Conservation (phyloP, 1,140 invertebrate genomes). For the Drosophila ambigua region DNA sequence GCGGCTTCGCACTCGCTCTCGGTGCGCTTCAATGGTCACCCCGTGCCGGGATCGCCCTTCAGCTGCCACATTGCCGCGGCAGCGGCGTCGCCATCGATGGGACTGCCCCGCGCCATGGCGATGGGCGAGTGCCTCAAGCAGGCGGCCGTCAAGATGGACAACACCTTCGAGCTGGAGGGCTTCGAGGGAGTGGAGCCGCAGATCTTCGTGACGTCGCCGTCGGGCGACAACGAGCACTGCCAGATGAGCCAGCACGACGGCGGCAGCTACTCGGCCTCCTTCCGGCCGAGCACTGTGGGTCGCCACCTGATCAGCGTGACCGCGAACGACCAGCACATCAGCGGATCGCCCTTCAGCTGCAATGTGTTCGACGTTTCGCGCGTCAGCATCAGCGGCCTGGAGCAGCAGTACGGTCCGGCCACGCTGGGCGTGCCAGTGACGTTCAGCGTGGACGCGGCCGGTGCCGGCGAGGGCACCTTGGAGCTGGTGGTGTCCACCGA, state of each 20-base stretch:
- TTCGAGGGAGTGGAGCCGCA: slow-evolving; percentile 86
- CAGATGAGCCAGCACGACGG: slow-evolving; percentile 86
- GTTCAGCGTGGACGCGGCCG: slow-evolving; percentile 96
- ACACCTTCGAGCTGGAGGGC: slow-evolving; percentile 81
- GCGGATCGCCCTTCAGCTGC: slow-evolving; percentile 95
- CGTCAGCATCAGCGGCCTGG: slow-evolving; percentile 91
- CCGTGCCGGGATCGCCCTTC: slow-evolving; percentile 96
- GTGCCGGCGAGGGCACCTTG: slow-evolving; percentile 97
- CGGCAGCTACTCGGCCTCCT: slow-evolving; percentile 89
- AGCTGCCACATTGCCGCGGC: slow-evolving; percentile 89
- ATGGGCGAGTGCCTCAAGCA: slow-evolving; percentile 86
- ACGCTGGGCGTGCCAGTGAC: slow-evolving; percentile 93
- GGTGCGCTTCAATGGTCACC: slow-evolving; percentile 98
- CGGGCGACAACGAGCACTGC: slow-evolving; percentile 89
- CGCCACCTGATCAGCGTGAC: slow-evolving; percentile 92
- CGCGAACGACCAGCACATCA: slow-evolving; percentile 92
- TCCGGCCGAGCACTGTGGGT: slow-evolving; percentile 93
- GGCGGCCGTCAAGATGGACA: slow-evolving; percentile 85
- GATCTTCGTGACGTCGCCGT: slow-evolving; percentile 91
- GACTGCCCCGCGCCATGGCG: slow-evolving; percentile 84
- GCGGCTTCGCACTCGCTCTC: slow-evolving; percentile 94
- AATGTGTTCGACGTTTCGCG: slow-evolving; percentile 96
- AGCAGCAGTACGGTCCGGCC: slow-evolving; percentile 86
- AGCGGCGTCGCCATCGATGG: slow-evolving; percentile 53
- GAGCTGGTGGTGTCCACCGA: slow-evolving; percentile 97